phyloP scores from a whole-genome alignment of 2,888 invertebrate genomes.

The Lapara coniferarum region DNA sequence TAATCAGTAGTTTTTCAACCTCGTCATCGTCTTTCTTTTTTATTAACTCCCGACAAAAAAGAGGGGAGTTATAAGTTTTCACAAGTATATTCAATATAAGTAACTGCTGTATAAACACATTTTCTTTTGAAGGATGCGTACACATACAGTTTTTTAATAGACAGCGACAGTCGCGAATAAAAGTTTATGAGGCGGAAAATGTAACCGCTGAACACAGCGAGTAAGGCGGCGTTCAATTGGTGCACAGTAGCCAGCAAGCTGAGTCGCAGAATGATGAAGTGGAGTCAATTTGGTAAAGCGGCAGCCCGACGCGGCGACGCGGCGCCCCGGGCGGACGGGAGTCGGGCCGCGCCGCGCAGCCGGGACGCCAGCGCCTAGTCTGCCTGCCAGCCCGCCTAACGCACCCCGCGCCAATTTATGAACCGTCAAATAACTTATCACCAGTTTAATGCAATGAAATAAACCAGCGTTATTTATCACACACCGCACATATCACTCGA shows the following conservation, averaged over 20 bases:
- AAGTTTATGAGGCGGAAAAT: constrained; percentile 71
- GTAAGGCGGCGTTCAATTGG: constrained; percentile 63
- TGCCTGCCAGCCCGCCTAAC: constrained; percentile 56
- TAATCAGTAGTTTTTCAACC: neutral
- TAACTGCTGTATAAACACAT: neutral
- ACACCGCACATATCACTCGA: constrained; percentile 73
- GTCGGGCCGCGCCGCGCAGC: constrained; percentile 50
- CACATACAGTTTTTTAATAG: constrained; percentile 3
- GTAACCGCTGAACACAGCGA: constrained; percentile 43
- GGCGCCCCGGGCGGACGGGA: constrained; percentile 54
- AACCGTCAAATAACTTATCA: constrained; percentile 82
- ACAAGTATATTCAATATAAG: neutral
- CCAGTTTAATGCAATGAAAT: constrained; percentile 81
- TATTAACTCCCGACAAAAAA: too few species aligned
- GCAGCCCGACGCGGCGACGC: constrained; percentile 66
- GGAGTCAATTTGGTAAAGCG: constrained; percentile 72
- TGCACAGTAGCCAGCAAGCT: constrained; percentile 70
- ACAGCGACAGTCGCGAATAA: constrained; percentile 23
- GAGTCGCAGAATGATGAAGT: constrained; percentile 67
- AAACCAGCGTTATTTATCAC: constrained; percentile 76
- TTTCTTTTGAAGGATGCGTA: neutral
- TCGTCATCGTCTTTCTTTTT: neutral
- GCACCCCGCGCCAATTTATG: constrained; percentile 74
- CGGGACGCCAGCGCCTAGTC: constrained; percentile 53
- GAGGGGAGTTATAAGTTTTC: too few species aligned